A percentile compares a stretch with the other conserved stretches of the same genome.
Evolutionary conservation across 2,888 invertebrate genomes (phyloP).

Genomic region (Synanthedon andrenaeformis): DNA sequence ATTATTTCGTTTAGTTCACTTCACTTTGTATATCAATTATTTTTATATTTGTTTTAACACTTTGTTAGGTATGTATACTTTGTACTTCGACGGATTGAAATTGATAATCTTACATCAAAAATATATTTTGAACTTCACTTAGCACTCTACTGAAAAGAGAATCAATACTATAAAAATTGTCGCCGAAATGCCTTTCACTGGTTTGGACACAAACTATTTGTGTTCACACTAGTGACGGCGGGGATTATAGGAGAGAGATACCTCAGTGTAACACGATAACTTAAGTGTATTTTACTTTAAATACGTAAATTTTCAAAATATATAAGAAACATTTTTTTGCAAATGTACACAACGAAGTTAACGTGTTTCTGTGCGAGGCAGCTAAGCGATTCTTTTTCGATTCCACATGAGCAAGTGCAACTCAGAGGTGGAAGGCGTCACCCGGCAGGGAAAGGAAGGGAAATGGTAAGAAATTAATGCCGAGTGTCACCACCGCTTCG

Average conservation of each 20-base stretch:
- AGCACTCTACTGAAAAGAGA: constrained; percentile 49
- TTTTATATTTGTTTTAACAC: constrained; percentile 27
- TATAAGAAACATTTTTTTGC: too few relatives aligned
- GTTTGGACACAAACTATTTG: constrained; percentile 53
- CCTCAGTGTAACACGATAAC: constrained; percentile 46
- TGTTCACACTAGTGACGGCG: constrained; percentile 43
- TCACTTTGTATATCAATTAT: constrained; percentile 27
- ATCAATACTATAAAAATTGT: constrained; percentile 9
- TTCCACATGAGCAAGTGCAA: constrained; percentile 51
- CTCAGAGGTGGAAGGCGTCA: constrained; percentile 70
- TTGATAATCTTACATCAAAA: constrained; percentile 52
- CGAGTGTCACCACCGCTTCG: constrained; percentile 61
- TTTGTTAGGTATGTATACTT: constrained; percentile 39
- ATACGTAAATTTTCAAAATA: too few relatives aligned
- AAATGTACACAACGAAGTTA: constrained; percentile 16
- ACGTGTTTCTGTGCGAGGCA: constrained; percentile 50
- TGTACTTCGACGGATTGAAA: constrained; percentile 59
- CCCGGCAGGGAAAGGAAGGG: constrained; percentile 57
- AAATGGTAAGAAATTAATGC: constrained; percentile 33
- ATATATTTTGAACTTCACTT: constrained; percentile 47
- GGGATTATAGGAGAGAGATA: constrained; percentile 24
- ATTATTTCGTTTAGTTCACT: constrained; percentile 22
- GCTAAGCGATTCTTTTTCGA: constrained; percentile 61
- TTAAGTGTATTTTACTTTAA: neutral
- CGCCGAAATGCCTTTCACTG: constrained; percentile 23